Conservation (phyloP, 2,113 vertebrate species). For the Limnothrissa miodon region DNA sequence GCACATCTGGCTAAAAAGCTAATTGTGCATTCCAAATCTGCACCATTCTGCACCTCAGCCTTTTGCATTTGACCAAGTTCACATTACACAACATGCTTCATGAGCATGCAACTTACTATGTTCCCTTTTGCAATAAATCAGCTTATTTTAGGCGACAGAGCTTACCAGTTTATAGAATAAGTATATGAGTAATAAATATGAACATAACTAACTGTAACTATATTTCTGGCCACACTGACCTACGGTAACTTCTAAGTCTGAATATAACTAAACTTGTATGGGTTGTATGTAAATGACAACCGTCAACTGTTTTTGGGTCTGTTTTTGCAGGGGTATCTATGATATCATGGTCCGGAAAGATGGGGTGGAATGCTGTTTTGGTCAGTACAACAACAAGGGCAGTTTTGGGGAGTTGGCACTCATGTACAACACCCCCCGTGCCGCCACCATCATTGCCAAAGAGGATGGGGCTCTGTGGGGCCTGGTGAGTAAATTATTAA, state of each 20-base stretch:
- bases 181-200: too few species aligned
- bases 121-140: too few species aligned
- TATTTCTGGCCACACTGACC: too few species aligned
- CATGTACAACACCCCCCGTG: conserved; percentile 98
- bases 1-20: neutral
- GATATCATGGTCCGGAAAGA: conserved; percentile 89
- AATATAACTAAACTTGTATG: too few species aligned
- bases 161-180: too few species aligned
- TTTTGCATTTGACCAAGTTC: neutral
- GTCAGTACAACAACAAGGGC: conserved; percentile 91
- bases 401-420: conserved; percentile 97
- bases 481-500: conserved; percentile 76
- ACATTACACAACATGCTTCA: too few species aligned
- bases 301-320: neutral
- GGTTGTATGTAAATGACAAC: too few species aligned
- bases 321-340: conserved; percentile 79
- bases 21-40: neutral
- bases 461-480: conserved; percentile 94
- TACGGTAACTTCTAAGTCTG: too few species aligned
- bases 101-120: too few species aligned
- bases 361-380: conserved; percentile 80
- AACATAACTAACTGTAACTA: too few species aligned
- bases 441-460: conserved; percentile 92
- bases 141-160: too few species aligned
- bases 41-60: neutral